phyloP scores from a whole-genome alignment of 2,113 vertebrate species.

The Heteronetta atricapilla region DNA sequence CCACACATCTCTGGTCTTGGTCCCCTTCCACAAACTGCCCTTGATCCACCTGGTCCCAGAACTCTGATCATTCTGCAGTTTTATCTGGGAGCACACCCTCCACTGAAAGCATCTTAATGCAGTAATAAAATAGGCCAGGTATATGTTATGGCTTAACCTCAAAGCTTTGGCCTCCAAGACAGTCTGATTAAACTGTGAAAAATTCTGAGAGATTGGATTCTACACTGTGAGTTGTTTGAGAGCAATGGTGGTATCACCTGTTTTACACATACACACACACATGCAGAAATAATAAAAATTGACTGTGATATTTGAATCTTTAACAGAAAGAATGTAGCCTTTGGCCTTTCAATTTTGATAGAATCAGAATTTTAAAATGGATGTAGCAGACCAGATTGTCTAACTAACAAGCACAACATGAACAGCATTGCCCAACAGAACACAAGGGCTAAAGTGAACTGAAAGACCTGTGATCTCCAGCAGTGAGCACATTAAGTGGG shows the following conservation, averaged over 20 bases:
- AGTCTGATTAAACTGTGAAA: neutral
- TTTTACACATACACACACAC: neutral
- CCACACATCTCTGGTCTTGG: neutral
- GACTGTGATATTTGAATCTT: neutral
- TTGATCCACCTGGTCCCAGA: neutral
- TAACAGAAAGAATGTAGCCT: neutral
- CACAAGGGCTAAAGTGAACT: neutral
- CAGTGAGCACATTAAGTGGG: neutral
- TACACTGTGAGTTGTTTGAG: neutral
- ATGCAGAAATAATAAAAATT: too few relatives aligned
- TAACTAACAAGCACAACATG: neutral
- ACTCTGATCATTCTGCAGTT: neutral
- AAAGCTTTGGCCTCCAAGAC: neutral
- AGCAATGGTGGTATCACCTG: neutral
- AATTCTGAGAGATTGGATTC: neutral
- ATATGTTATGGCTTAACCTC: neutral
- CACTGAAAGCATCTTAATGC: neutral
- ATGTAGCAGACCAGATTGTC: neutral
- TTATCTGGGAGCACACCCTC: neutral
- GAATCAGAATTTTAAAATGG: neutral
- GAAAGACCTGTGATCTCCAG: neutral
- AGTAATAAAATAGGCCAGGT: conserved; percentile 19
- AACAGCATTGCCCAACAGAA: neutral
- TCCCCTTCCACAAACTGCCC: neutral
- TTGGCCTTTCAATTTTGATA: neutral